These are phyloP conservation scores for Meloidogyne exigua DNA, from an alignment of 1,140 invertebrate species.

Conservation along the genomic window DNA sequence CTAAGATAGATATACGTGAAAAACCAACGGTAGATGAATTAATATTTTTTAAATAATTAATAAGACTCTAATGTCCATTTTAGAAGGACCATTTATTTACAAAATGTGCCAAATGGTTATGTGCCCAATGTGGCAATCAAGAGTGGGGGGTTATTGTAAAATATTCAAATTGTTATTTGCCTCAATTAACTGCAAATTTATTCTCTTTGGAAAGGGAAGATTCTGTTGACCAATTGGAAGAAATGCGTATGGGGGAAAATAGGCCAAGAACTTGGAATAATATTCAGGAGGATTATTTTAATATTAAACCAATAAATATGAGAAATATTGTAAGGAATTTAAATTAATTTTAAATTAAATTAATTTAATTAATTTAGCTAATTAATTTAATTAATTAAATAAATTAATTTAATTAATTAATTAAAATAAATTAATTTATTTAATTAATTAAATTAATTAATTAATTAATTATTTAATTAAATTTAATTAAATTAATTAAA, in stretches of 20 bases:
- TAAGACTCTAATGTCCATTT: background rate
- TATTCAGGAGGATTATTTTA: background rate
- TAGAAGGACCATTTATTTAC: conserved; percentile 33
- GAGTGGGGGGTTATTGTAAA: conserved; percentile 34
- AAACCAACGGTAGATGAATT: conserved; percentile 19
- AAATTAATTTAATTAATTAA: too few species aligned
- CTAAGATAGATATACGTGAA: conserved; percentile 9
- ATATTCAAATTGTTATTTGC: conserved; percentile 37
- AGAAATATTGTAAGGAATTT: background rate
- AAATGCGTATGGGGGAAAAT: background rate
- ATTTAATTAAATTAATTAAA: too few species aligned
- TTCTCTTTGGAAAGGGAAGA: conserved; percentile 31
- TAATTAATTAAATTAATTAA: background rate
- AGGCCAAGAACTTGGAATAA: background rate
- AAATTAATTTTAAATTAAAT: too few species aligned
- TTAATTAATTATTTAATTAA: too few species aligned
- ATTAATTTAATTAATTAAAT: too few species aligned
- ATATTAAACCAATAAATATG: background rate
- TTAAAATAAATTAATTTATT: too few species aligned
- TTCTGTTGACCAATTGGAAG: background rate
- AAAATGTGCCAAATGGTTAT: conserved; percentile 38
- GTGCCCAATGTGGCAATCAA: conserved; percentile 20
- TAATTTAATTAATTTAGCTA: too few species aligned
- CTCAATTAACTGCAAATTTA: conserved; percentile 3
- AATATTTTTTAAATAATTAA: background rate